phyloP scores from a whole-genome alignment of 2,888 invertebrate species.

The Villa cingulata region DNA sequence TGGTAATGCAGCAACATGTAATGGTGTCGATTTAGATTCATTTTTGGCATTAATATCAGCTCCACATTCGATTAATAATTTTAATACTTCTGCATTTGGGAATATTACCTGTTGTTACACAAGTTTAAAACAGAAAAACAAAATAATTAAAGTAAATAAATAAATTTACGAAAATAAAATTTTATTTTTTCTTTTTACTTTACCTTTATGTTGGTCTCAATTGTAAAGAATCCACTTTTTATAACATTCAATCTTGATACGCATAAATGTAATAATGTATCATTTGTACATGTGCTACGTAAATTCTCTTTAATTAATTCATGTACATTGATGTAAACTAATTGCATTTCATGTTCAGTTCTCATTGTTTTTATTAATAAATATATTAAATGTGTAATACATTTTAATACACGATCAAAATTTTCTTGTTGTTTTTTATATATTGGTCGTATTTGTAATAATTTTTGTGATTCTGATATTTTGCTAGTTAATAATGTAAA shows the following conservation, averaged over 20 bases:
- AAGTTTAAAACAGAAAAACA: too few species aligned
- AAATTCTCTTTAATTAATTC: slow-evolving; percentile 40
- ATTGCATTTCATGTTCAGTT: slow-evolving; percentile 37
- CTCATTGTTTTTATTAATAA: slow-evolving; percentile 47
- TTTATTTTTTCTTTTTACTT: slow-evolving; percentile 19
- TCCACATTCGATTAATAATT: slow-evolving; percentile 62
- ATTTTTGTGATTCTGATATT: slow-evolving; percentile 42
- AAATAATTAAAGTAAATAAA: not conserved
- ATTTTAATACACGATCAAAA: slow-evolving; percentile 67
- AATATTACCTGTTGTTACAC: slow-evolving; percentile 49
- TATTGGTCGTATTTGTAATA: slow-evolving; percentile 48
- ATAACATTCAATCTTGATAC: slow-evolving; percentile 65
- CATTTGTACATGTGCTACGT: slow-evolving; percentile 54
- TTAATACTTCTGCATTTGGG: slow-evolving; percentile 55
- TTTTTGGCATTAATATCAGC: slow-evolving; percentile 64
- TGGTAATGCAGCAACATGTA: slow-evolving; percentile 67
- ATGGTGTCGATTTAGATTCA: slow-evolving; percentile 59
- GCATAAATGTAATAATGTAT: slow-evolving; percentile 74
- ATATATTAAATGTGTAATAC: slow-evolving; percentile 63
- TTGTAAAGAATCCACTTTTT: slow-evolving; percentile 60
- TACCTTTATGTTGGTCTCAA: slow-evolving; percentile 45
- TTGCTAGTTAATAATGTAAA: slow-evolving; percentile 52
- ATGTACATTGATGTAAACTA: slow-evolving; percentile 39
- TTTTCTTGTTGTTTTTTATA: slow-evolving; percentile 66
- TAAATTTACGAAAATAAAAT: slow-evolving; percentile 39